Evolutionary conservation across 2,797 vertebrate genomes (phyloP), one percentile per base, ranked within the genome.

Genomic region (Neoniphon sammara): DNA sequence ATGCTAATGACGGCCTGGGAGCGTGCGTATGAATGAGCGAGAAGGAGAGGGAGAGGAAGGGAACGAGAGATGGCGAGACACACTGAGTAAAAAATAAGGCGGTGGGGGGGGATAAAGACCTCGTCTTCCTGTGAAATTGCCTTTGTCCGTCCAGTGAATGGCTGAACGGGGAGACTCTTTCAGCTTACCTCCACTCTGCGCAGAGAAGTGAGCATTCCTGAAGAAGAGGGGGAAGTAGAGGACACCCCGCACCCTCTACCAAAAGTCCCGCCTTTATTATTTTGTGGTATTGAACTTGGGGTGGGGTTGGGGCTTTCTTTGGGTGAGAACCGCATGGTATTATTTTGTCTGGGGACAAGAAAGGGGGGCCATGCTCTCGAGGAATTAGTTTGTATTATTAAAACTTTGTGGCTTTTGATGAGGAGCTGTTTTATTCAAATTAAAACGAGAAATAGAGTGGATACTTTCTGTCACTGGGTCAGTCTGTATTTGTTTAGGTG

Each of bases 91-190:
- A 81, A 5, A 17, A 62, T 18, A 59, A 34, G 31, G 31, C 31
- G 31, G 25, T 2, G 25, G 25, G 31, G 31, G 73, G 57, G 8
- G 66, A 84, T 78, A 81, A 75, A 75, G 73, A 76, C 70, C 67
- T 66, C 7, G 73, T 87, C 84, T 64, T 85, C 77, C 91, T 90
- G 91, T 91, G 90, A 91, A 91, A 90, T 91, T 89, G 80, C 84
- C 83, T 95, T 93, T 94, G 92, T 94, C 82, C 52, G 66, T 75
- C 15, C 31, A 75, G 80, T 92, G 89, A 93, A 92, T 93, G 76
- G 72, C 44, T 36, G 66, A 62, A 34, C 1, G 42, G 64, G 66
- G 80, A 27, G 57, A 65, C 63, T 81, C 80, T 81, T 84, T 89
- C 77, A 87, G 66, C 10, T 1, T 42, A 20, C 55, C 0, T 42